phyloP scores from a whole-genome alignment of 2,888 invertebrate genomes.

The Mythimna ferrago region DNA sequence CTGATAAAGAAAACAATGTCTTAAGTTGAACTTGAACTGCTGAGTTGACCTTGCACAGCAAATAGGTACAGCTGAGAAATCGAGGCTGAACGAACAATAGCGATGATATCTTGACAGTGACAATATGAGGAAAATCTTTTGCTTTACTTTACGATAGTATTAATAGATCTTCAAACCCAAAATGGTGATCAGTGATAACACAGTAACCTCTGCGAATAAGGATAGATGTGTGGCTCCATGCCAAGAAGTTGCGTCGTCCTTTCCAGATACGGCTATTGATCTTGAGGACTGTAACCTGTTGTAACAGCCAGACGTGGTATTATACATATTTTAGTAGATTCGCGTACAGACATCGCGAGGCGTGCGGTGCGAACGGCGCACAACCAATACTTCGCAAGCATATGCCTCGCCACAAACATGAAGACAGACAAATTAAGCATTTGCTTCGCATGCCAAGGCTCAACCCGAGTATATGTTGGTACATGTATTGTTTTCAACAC shows the following conservation, averaged over 20 bases:
- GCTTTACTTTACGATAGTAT: too few species aligned
- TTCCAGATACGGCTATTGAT: background rate
- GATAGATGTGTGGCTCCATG: background rate
- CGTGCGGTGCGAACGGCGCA: too few species aligned
- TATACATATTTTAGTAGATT: too few species aligned
- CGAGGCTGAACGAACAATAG: background rate
- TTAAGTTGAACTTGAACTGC: background rate
- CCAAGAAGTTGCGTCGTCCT: background rate
- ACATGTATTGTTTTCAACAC: too few species aligned
- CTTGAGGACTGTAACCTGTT: background rate
- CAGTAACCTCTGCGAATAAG: background rate
- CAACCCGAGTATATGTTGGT: too few species aligned
- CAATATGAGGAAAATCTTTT: constrained; percentile 2
- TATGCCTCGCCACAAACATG: too few species aligned
- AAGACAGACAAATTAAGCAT: too few species aligned
- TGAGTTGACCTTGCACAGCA: background rate
- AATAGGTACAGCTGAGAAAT: background rate
- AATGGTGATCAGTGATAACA: background rate
- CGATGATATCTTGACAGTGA: background rate
- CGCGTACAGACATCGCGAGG: too few species aligned
- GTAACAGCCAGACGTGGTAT: background rate
- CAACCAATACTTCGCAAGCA: too few species aligned
- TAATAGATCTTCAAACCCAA: background rate
- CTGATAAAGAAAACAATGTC: background rate
- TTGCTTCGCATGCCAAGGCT: too few species aligned